phyloP scores from a whole-genome alignment of 2,113 vertebrate genomes.

The Stigmatopora nigra region DNA sequence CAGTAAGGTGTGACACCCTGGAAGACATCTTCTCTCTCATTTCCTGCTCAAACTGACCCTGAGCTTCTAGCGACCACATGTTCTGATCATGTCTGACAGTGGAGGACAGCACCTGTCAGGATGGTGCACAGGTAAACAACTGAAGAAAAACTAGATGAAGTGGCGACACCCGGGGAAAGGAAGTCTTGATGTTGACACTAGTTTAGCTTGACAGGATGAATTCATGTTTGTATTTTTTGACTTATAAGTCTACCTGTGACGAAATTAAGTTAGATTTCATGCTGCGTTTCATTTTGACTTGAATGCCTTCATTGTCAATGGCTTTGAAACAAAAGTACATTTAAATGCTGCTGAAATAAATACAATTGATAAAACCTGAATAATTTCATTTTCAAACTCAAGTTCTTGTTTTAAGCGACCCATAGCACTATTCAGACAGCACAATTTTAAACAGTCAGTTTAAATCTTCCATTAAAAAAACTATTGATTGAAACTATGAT shows the following conservation, averaged over 20 bases:
- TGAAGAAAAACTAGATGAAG: slow-evolving; percentile 15
- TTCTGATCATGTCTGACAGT: slow-evolving; percentile 64
- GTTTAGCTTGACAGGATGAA: slow-evolving; percentile 43
- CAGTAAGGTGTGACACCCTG: slow-evolving; percentile 43
- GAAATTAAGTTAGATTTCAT: slow-evolving; percentile 7
- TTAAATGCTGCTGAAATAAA: neutral
- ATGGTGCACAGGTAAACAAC: slow-evolving; percentile 47
- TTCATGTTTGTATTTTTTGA: slow-evolving; percentile 45
- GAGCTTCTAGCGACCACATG: slow-evolving; percentile 35
- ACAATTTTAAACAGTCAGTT: too few species aligned
- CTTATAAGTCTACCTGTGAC: slow-evolving; percentile 22
- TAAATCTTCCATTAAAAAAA: too few species aligned
- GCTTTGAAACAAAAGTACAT: too few species aligned
- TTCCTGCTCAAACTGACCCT: slow-evolving; percentile 55
- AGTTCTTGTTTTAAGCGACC: too few species aligned
- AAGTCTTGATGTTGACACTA: slow-evolving; percentile 46
- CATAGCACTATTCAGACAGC: too few species aligned
- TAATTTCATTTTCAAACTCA: too few species aligned
- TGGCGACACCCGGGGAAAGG: slow-evolving; percentile 48
- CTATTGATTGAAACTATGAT: too few species aligned
- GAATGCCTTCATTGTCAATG: too few species aligned
- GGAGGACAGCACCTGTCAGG: slow-evolving; percentile 44
- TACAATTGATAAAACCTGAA: too few species aligned
- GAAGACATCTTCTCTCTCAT: slow-evolving; percentile 43
- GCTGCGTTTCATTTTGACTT: neutral